Evolutionary conservation across 2,888 invertebrate genomes (phyloP).

Genomic region (Tryphoninae sp.): DNA sequence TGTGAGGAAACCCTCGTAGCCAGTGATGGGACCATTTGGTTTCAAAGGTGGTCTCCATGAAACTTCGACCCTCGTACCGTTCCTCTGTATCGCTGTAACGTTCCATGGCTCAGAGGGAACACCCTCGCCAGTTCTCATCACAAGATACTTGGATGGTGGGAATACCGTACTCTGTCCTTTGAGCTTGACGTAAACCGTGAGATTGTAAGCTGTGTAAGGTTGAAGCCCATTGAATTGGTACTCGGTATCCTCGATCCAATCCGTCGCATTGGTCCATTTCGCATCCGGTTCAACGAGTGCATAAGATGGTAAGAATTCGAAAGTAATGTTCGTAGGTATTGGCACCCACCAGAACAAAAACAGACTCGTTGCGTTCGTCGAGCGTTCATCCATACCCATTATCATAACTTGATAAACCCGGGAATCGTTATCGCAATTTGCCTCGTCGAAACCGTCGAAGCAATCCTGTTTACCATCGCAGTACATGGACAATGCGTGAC

Average conservation of each 20-base stretch:
- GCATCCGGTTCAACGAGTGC: slow-evolving; percentile 81
- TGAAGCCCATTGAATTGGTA: slow-evolving; percentile 85
- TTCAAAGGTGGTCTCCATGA: slow-evolving; percentile 87
- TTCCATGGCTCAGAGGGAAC: slow-evolving; percentile 88
- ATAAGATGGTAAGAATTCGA: slow-evolving; percentile 88
- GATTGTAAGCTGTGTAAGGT: slow-evolving; percentile 89
- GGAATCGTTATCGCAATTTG: slow-evolving; percentile 83
- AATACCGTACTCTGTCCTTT: slow-evolving; percentile 83
- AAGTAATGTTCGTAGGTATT: slow-evolving; percentile 78
- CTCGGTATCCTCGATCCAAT: slow-evolving; percentile 85
- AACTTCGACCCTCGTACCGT: slow-evolving; percentile 86
- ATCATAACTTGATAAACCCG: slow-evolving; percentile 82
- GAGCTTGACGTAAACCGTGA: slow-evolving; percentile 88
- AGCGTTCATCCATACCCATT: slow-evolving; percentile 86
- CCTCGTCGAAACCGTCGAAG: slow-evolving; percentile 89
- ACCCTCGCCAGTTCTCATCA: slow-evolving; percentile 87
- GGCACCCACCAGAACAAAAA: slow-evolving; percentile 86
- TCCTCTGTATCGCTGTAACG: slow-evolving; percentile 85
- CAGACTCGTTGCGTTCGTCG: slow-evolving; percentile 85
- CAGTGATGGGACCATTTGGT: slow-evolving; percentile 85
- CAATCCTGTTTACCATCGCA: slow-evolving; percentile 89
- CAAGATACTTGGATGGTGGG: slow-evolving; percentile 83
- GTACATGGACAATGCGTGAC: slow-evolving; percentile 84
- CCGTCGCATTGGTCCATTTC: slow-evolving; percentile 84
- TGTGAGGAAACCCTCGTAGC: slow-evolving; percentile 86